Percentiles rank a stretch among this genome's conserved stretches.
phyloP scores from a whole-genome alignment of 92 coral and sea anemone species.

The Parazoanthus atlanticus region DNA sequence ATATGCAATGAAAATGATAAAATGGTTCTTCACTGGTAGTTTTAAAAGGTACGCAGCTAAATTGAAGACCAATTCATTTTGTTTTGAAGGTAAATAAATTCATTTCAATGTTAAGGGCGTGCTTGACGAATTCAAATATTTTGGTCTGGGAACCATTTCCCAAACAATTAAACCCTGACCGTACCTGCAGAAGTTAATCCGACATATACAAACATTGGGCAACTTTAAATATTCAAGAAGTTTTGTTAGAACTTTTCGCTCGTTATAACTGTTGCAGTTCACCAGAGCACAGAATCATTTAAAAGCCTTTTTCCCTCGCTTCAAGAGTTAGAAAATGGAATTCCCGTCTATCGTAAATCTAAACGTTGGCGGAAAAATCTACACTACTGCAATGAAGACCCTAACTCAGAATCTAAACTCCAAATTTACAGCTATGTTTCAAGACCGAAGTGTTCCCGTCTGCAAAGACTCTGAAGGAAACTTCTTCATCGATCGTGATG shows the following conservation, averaged over 20 bases:
- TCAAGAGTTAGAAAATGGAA: constrained; percentile 3
- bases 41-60: not conserved
- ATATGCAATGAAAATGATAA: not conserved
- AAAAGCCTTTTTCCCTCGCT: not conserved
- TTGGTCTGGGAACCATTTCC: not conserved
- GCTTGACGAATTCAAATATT: not conserved
- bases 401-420: constrained; percentile 48
- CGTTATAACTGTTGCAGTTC: constrained; percentile 25
- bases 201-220: not conserved
- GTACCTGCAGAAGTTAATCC: not conserved
- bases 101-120: not conserved
- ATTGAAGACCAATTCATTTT: no score
- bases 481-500: constrained; percentile 59
- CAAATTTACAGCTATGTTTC: constrained; percentile 52
- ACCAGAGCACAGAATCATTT: not conserved
- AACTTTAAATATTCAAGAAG: not conserved
- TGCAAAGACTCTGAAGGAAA: constrained; percentile 46
- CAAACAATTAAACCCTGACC: constrained; percentile 15
- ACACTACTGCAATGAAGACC: constrained; percentile 49
- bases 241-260: not conserved
- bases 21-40: not conserved
- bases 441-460: constrained; percentile 40
- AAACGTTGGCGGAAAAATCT: constrained; percentile 53
- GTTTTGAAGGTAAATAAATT: no score
- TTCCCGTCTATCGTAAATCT: constrained; percentile 34